Conservation (phyloP, 1,140 invertebrate genomes). For the Helicoverpa zea region DNA sequence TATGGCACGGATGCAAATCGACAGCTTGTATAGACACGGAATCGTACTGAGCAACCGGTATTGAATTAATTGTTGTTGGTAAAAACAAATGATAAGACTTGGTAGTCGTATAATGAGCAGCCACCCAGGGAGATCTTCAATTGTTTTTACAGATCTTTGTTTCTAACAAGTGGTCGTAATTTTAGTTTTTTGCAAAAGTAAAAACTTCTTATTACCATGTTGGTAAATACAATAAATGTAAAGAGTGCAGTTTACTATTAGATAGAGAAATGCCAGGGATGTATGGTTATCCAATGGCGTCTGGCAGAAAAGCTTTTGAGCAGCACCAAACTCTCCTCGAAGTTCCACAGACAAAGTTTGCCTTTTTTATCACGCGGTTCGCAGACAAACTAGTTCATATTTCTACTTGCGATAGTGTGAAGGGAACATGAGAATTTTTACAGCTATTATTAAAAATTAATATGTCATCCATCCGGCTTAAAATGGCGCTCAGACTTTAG, state of each 20-base stretch:
- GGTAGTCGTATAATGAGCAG: background rate
- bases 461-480: slow-evolving; percentile 51
- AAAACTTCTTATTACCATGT: too few relatives aligned
- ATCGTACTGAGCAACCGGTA: slow-evolving; percentile 32
- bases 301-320: too few relatives aligned
- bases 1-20: too few relatives aligned
- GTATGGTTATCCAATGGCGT: too few relatives aligned
- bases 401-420: background rate
- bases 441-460: slow-evolving; percentile 49
- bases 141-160: background rate
- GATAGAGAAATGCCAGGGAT: too few relatives aligned
- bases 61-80: slow-evolving; percentile 31
- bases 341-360: too few relatives aligned
- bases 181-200: too few relatives aligned
- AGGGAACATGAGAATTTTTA: slow-evolving; percentile 41
- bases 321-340: too few relatives aligned
- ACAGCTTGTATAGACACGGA: slow-evolving; percentile 16
- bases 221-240: too few relatives aligned
- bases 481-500: slow-evolving; percentile 43
- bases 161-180: background rate
- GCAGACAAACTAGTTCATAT: background rate
- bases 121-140: slow-evolving; percentile 1
- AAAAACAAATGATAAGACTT: slow-evolving; percentile 23
- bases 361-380: background rate
- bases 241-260: too few relatives aligned